phyloP scores from a whole-genome alignment of 1,140 invertebrate species.

The Euura saliciscinereae region DNA sequence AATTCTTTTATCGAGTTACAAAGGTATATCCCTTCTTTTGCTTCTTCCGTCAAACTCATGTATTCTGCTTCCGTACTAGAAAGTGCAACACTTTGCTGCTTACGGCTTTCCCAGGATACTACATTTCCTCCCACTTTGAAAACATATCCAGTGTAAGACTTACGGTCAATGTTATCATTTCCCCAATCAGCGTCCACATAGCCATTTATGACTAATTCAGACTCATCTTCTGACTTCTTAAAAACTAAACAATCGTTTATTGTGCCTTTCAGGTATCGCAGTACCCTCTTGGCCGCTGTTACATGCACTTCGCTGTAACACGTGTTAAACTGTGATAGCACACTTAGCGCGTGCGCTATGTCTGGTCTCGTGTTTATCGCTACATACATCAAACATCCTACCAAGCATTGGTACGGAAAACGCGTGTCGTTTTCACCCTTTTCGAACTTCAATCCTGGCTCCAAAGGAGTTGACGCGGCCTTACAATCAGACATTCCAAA shows the following conservation, averaged over 20 bases:
- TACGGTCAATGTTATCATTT: slow-evolving; percentile 32
- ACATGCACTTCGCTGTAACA: slow-evolving; percentile 31
- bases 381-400: slow-evolving; percentile 27
- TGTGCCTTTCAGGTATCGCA: slow-evolving; percentile 37
- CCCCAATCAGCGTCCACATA: slow-evolving; percentile 42
- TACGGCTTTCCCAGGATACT: slow-evolving; percentile 24
- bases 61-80: slow-evolving; percentile 26
- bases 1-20: slow-evolving; percentile 21
- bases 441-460: slow-evolving; percentile 2
- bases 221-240: slow-evolving; percentile 8
- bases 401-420: slow-evolving; percentile 23
- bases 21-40: slow-evolving; percentile 28
- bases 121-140: slow-evolving; percentile 30
- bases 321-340: slow-evolving; percentile 28
- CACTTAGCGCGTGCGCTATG: slow-evolving; percentile 40
- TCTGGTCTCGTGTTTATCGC: slow-evolving; percentile 25
- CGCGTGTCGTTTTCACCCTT: slow-evolving; percentile 1
- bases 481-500: slow-evolving; percentile 17
- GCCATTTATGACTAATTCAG: slow-evolving; percentile 10
- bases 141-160: slow-evolving; percentile 40
- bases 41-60: slow-evolving; percentile 22
- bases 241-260: slow-evolving; percentile 20
- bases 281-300: slow-evolving; percentile 31
- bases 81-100: slow-evolving; percentile 24
- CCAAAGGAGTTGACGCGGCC: slow-evolving; percentile 22